Percentiles rank a stretch among this genome's conserved stretches.
Conservation (phyloP, 2,888 invertebrate genomes). For the Pollenia labialis region DNA sequence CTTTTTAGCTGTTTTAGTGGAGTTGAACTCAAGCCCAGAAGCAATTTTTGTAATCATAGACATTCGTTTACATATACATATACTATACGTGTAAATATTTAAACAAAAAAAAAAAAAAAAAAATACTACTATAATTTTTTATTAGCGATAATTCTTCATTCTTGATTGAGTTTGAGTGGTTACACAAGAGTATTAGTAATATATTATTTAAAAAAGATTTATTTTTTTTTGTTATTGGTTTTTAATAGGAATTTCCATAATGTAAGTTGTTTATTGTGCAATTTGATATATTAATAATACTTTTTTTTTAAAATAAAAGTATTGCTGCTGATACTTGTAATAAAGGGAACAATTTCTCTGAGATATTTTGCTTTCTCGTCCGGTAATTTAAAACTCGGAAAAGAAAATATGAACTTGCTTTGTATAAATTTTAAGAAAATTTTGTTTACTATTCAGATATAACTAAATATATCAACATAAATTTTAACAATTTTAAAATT, state of each 20-base stretch:
- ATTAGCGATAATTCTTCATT: conserved; percentile 71
- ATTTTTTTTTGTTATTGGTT: background rate
- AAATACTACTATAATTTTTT: conserved; percentile 63
- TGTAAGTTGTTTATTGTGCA: background rate
- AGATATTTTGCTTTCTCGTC: no score
- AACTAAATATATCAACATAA: no score
- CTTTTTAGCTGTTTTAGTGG: conserved; percentile 36
- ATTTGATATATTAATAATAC: conserved; percentile 9
- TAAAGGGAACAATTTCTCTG: no score
- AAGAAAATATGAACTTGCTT: no score
- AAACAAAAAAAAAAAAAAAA: conserved; percentile 13
- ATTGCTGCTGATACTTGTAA: no score
- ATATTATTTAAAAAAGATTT: conserved; percentile 3
- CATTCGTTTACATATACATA: conserved; percentile 68
- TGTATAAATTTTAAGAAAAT: no score
- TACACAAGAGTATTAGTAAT: conserved; percentile 62
- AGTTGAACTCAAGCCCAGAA: conserved; percentile 70
- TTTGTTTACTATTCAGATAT: no score
- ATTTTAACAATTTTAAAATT: no score
- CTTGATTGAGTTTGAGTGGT: conserved; percentile 73
- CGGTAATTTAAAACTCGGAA: no score
- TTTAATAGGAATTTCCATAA: conserved; percentile 38
- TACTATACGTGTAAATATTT: background rate
- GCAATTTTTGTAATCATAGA: conserved; percentile 72
- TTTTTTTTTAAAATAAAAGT: background rate